A percentile compares a stretch with the other conserved stretches of the same genome.
Evolutionary conservation across 1,140 invertebrate species (phyloP).

Genomic region (Helicoverpa armigera): DNA sequence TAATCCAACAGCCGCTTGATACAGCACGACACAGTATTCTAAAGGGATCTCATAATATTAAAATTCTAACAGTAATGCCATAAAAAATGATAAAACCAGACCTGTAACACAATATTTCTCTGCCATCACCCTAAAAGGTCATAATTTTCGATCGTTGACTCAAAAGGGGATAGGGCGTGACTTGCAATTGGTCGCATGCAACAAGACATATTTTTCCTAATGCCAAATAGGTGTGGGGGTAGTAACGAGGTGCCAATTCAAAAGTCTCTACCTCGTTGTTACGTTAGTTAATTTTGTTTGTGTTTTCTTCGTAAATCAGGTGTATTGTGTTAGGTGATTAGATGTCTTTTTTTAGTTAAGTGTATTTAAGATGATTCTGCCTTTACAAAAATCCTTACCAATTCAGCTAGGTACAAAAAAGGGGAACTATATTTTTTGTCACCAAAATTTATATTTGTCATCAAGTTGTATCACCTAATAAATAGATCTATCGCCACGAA

Average conservation of each 20-base stretch:
- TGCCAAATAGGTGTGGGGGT: slow-evolving; percentile 59
- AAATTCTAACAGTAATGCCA: slow-evolving; percentile 1
- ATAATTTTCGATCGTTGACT: slow-evolving; percentile 62
- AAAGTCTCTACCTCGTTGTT: slow-evolving; percentile 29
- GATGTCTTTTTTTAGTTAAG: not conserved
- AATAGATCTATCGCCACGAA: no score
- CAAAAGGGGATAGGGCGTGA: slow-evolving; percentile 62
- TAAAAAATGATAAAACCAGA: slow-evolving; percentile 25
- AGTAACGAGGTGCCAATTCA: slow-evolving; percentile 61
- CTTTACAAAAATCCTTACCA: no score
- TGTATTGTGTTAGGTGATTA: slow-evolving; percentile 28
- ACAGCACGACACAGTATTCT: not conserved
- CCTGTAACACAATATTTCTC: slow-evolving; percentile 10
- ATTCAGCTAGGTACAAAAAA: no score
- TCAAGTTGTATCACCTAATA: no score
- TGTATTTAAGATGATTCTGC: not conserved
- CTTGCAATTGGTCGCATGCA: slow-evolving; percentile 62
- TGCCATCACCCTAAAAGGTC: slow-evolving; percentile 53
- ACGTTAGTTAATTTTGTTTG: slow-evolving; percentile 44
- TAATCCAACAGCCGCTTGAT: not conserved
- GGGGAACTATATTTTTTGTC: no score
- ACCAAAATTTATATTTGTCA: no score
- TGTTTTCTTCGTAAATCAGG: slow-evolving; percentile 23
- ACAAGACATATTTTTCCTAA: slow-evolving; percentile 67
- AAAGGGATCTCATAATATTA: not conserved